phyloP scores from a whole-genome alignment of 2,113 vertebrate species.

The Thunnus maccoyii region DNA sequence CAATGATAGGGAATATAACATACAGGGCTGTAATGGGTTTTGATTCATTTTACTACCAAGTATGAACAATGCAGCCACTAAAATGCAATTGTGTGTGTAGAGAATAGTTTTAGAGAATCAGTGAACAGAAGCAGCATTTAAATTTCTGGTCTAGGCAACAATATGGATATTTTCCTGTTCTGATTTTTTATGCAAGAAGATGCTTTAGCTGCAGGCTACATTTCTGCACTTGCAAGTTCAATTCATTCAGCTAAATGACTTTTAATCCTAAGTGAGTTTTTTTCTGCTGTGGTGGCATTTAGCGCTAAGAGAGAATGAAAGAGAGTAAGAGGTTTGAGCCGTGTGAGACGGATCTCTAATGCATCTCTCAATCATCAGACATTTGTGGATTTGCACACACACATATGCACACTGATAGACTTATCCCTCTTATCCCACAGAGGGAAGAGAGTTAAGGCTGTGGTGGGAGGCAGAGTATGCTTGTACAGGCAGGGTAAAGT shows the following conservation, averaged over 20 bases:
- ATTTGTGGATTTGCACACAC: not conserved
- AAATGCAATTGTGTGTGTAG: not conserved
- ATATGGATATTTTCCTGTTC: not conserved
- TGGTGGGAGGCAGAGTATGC: slow-evolving; percentile 43
- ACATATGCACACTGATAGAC: not conserved
- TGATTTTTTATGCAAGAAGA: not conserved
- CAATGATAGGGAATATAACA: slow-evolving; percentile 15
- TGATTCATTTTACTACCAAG: slow-evolving; percentile 3
- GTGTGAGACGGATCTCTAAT: slow-evolving; percentile 21
- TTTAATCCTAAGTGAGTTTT: slow-evolving; percentile 47
- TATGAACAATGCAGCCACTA: not conserved
- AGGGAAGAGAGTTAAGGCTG: not conserved
- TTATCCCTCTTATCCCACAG: slow-evolving; percentile 1
- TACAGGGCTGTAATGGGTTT: slow-evolving; percentile 2
- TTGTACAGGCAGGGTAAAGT: slow-evolving; percentile 27
- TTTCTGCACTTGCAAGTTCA: slow-evolving; percentile 15
- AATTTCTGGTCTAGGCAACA: not conserved
- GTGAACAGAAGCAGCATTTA: slow-evolving; percentile 6
- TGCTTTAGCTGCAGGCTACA: slow-evolving; percentile 10
- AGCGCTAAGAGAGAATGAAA: slow-evolving; percentile 3
- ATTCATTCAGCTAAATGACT: slow-evolving; percentile 42
- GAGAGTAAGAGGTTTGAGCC: not conserved
- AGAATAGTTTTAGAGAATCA: not conserved
- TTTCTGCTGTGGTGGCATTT: slow-evolving; percentile 34
- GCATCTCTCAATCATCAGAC: slow-evolving; percentile 4